Evolutionary conservation across 2,797 vertebrate species (phyloP), one percentile per base, ranked within the genome.

Genomic region (Enteromius radiatus): DNA sequence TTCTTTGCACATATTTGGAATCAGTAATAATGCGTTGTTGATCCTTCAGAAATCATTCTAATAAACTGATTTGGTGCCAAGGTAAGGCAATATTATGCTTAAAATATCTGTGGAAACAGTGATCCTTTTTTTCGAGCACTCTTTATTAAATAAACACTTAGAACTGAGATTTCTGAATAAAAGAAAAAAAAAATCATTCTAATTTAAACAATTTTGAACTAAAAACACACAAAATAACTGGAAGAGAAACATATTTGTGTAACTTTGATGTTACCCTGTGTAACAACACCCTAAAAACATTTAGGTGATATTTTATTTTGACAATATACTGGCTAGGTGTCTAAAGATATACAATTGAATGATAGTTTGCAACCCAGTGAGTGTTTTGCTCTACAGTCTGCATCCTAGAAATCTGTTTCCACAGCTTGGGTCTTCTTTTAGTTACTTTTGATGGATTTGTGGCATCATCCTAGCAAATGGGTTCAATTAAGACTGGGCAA

Each of bases 401-500:
- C 28, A 74, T 63, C 45, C 43, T 36, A 4, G 15, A 64, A 49
- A 81, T 74, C 9, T 63, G 5, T 73, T 36, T 19, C 15, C 8
- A 41, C 15, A 43, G 15, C 79, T 52, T 45, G 67, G 28, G 47
- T 54, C 65, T 76, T 64, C 45, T 41, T 64, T 61, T 41, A 43
- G 28, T 56, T 28, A 61, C 78, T 68, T 69, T 82, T 87, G 80
- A 87, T 86, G 56, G 84, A 83, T 87, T 76, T 83, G 70, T 65
- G 64, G 64, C 73, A 81, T 83, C 80, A 69, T 73, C 33, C 64
- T 76, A 76, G 45, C 67, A 75, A 76, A 71, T 86, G 80, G 81
- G 67, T 86, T 87, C 78, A 87, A 86, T 88, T 88, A 88, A 67
- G 69, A 83, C 76, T 61, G 41, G 82, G 74, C 80, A 86, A 67